These are phyloP conservation scores for Dasysyrphus albostriatus DNA, from an alignment of 2,888 invertebrate species.

Conservation along the genomic window DNA sequence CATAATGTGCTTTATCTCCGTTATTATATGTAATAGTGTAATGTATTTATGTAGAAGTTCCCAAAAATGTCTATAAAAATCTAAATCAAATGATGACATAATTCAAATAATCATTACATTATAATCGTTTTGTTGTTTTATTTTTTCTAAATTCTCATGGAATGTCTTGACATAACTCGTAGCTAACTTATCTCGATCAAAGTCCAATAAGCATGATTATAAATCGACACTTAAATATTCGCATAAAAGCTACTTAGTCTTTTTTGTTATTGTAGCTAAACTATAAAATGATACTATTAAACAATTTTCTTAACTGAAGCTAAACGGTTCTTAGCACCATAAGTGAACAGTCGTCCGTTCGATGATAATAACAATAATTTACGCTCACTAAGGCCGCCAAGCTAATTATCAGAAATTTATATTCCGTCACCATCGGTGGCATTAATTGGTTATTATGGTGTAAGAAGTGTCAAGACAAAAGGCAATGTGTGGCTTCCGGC, in stretches of 20 bases:
- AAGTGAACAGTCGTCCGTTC: neutral
- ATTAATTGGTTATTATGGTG: slow-evolving; percentile 75
- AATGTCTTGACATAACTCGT: neutral
- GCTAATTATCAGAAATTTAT: slow-evolving; percentile 70
- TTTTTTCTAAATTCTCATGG: too few species aligned
- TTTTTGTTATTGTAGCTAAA: neutral
- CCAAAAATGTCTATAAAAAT: too few species aligned
- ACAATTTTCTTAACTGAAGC: slow-evolving; percentile 21
- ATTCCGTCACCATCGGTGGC: slow-evolving; percentile 71
- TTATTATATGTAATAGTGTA: too few species aligned
- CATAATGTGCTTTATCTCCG: too few species aligned
- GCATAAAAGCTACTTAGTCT: neutral
- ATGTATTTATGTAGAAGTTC: too few species aligned
- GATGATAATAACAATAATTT: slow-evolving; percentile 45
- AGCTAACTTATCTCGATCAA: neutral
- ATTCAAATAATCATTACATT: too few species aligned
- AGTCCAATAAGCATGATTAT: neutral
- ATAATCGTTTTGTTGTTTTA: too few species aligned
- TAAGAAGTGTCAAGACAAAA: slow-evolving; percentile 73
- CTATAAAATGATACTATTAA: slow-evolving; percentile 14
- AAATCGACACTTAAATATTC: neutral
- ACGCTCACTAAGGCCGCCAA: slow-evolving; percentile 45
- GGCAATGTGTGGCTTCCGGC: slow-evolving; percentile 68
- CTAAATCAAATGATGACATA: too few species aligned
- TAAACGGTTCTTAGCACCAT: slow-evolving; percentile 59